A percentile compares a stretch with the other conserved stretches of the same genome.
These are phyloP conservation scores for Vireo griseus DNA, from an alignment of 2,797 vertebrate genomes.

Conservation along the genomic window DNA sequence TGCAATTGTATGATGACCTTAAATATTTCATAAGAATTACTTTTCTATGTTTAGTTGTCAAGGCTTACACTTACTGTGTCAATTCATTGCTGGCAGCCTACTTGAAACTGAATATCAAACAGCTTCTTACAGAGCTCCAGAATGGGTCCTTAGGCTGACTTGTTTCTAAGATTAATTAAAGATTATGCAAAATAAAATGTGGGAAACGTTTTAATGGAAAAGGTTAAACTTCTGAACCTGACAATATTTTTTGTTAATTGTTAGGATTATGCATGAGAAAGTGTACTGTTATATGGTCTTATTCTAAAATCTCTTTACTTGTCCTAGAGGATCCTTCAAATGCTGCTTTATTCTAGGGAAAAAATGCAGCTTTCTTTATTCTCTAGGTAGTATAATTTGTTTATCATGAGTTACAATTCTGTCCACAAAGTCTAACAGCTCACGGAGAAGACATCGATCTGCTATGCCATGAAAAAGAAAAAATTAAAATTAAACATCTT, in stretches of 20 bases:
- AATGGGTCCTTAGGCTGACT: background rate
- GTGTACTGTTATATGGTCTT: background rate
- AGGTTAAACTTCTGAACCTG: background rate
- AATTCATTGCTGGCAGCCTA: background rate
- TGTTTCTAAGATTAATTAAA: background rate
- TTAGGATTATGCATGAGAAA: background rate
- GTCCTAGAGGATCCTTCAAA: background rate
- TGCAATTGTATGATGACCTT: background rate
- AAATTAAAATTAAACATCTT: background rate
- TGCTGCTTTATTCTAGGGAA: background rate
- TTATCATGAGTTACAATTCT: background rate
- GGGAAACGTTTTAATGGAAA: background rate
- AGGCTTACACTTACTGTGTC: background rate
- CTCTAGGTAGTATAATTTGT: background rate
- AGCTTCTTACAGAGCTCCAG: background rate
- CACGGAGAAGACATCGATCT: accelerated
- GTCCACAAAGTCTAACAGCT: background rate
- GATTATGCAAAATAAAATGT: background rate
- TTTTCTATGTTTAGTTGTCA: background rate
- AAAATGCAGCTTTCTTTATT: background rate
- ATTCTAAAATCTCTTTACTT: background rate
- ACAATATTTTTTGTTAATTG: background rate
- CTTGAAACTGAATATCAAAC: background rate
- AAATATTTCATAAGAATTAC: background rate
- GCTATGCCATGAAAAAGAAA: background rate